Evolutionary conservation across 2,797 vertebrate species (phyloP).

Genomic region (Notolabrus celidotus): DNA sequence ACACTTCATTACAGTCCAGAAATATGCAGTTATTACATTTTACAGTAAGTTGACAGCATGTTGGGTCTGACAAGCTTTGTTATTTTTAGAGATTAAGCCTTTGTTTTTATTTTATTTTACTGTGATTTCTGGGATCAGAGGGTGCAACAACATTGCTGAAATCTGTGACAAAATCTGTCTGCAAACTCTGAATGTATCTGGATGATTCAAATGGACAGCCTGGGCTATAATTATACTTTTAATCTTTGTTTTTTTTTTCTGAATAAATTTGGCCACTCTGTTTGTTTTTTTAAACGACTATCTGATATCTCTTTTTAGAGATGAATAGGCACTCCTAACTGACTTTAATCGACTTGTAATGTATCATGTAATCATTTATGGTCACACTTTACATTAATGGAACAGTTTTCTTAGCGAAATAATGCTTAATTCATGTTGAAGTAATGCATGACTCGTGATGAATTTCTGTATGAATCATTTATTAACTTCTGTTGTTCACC

Average conservation of each 20-base stretch:
- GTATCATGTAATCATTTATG: constrained; percentile 27
- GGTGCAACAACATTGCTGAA: not conserved
- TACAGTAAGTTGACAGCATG: not conserved
- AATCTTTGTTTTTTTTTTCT: no score
- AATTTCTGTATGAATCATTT: no score
- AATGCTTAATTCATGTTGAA: no score
- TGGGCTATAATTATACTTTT: no score
- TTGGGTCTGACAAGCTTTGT: not conserved
- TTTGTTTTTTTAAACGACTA: constrained; percentile 4
- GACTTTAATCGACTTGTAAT: constrained; percentile 27
- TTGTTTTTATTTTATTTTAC: no score
- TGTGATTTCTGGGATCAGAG: not conserved
- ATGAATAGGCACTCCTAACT: not conserved
- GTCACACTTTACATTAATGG: no score
- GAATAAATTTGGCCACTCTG: no score
- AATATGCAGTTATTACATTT: not conserved
- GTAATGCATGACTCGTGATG: no score
- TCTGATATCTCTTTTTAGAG: not conserved
- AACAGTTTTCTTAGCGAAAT: no score
- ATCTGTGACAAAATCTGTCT: not conserved
- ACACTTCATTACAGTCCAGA: not conserved
- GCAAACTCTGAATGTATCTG: not conserved
- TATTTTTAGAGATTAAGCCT: constrained; percentile 5
- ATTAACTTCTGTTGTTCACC: no score
- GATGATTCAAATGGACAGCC: not conserved